Conservation (phyloP, 2,888 invertebrate species). For the Mesorhabditis belari region DNA sequence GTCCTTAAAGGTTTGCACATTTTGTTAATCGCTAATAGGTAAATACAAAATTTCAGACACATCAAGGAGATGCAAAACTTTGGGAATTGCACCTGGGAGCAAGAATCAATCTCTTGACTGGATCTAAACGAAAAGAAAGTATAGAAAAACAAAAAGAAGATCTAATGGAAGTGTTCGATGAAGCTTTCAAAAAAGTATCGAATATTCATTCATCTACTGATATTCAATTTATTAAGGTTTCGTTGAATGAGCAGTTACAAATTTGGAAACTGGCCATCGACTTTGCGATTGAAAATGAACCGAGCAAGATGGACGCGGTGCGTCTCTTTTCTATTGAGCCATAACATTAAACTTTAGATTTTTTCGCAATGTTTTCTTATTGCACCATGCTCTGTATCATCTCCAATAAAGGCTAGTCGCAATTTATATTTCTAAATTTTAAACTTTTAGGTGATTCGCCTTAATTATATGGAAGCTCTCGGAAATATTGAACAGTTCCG, state of each 20-base stretch:
- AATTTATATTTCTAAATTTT: no score
- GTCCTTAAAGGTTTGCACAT: neutral
- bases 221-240: neutral
- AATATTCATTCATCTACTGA: no score
- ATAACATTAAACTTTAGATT: neutral
- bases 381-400: neutral
- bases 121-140: neutral
- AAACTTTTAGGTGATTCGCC: neutral
- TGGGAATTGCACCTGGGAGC: neutral
- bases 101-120: neutral
- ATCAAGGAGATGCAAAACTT: neutral
- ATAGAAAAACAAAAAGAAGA: neutral
- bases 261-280: neutral
- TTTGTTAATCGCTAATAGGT: neutral
- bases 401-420: neutral
- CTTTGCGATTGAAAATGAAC: neutral
- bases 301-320: neutral
- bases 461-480: neutral
- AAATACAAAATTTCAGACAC: neutral
- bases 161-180: neutral
- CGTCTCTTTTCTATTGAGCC: neutral
- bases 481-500: neutral
- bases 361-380: neutral
- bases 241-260: neutral
- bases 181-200: neutral